phyloP scores from a whole-genome alignment of 2,888 invertebrate species.

The Mellilla xanthometata region DNA sequence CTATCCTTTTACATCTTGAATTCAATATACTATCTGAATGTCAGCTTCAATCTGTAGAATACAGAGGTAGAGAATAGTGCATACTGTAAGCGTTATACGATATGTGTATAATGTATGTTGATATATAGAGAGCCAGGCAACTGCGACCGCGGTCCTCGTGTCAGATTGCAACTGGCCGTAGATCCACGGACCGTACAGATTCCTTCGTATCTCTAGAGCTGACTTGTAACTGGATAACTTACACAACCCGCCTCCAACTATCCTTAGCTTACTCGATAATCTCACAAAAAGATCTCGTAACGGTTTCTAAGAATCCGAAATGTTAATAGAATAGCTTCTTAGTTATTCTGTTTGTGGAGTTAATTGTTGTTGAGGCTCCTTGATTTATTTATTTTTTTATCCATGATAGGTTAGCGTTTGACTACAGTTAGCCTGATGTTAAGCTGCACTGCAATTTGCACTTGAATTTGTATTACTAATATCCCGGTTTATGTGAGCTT shows the following conservation, averaged over 20 bases:
- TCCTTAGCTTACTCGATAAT: constrained; percentile 4
- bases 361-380: constrained; percentile 14
- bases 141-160: constrained; percentile 33
- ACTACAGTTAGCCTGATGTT: no score
- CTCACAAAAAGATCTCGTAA: constrained; percentile 7
- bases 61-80: constrained; percentile 7
- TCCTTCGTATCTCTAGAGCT: constrained; percentile 6
- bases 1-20: constrained; percentile 28
- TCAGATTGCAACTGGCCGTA: constrained; percentile 27
- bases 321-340: not conserved
- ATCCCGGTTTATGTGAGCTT: constrained; percentile 2
- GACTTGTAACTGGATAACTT: constrained; percentile 16
- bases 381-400: no score
- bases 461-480: not conserved
- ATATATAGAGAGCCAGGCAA: constrained; percentile 34
- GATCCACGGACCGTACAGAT: constrained; percentile 10
- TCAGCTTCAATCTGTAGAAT: constrained; percentile 20
- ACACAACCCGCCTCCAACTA: constrained; percentile 4
- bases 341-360: constrained; percentile 4
- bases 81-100: constrained; percentile 20
- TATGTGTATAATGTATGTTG: constrained; percentile 26
- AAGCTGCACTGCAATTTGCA: no score
- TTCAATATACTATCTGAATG: constrained; percentile 36
- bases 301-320: constrained; percentile 11
- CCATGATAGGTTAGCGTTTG: no score